A percentile compares a stretch with the other conserved stretches of the same genome.
Evolutionary conservation across 2,113 vertebrate genomes (phyloP).

Genomic region (Callipepla californica): DNA sequence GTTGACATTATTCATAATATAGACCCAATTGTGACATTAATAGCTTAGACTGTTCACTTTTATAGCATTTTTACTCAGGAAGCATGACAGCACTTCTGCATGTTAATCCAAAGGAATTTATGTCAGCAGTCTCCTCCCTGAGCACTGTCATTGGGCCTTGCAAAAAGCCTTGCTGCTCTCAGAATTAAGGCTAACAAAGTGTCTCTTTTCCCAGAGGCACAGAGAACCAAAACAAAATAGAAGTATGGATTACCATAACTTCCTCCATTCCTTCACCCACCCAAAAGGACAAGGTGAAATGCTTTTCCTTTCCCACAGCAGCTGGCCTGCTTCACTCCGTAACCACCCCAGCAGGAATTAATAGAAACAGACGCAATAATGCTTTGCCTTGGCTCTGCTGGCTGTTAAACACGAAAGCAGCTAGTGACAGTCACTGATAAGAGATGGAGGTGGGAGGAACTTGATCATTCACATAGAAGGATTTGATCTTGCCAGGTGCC

Average conservation of each 20-base stretch:
- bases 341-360: too few relatives aligned
- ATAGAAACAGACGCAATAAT: too few relatives aligned
- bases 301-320: background rate
- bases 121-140: background rate
- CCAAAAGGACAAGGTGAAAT: background rate
- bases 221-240: background rate
- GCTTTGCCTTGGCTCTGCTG: too few relatives aligned
- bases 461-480: too few relatives aligned
- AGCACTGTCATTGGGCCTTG: background rate
- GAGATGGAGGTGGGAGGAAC: too few relatives aligned
- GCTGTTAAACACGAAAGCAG: too few relatives aligned
- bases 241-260: background rate
- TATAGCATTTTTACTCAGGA: background rate
- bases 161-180: background rate
- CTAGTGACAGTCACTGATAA: too few relatives aligned
- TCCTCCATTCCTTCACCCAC: background rate
- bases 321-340: too few relatives aligned
- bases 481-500: too few relatives aligned
- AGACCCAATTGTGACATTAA: background rate
- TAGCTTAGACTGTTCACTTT: background rate
- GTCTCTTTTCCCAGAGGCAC: background rate
- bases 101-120: background rate
- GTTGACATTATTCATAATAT: background rate
- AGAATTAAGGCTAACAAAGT: background rate
- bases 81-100: background rate